phyloP scores from a whole-genome alignment of 2,113 vertebrate genomes.

The Mormoops blainvillei region DNA sequence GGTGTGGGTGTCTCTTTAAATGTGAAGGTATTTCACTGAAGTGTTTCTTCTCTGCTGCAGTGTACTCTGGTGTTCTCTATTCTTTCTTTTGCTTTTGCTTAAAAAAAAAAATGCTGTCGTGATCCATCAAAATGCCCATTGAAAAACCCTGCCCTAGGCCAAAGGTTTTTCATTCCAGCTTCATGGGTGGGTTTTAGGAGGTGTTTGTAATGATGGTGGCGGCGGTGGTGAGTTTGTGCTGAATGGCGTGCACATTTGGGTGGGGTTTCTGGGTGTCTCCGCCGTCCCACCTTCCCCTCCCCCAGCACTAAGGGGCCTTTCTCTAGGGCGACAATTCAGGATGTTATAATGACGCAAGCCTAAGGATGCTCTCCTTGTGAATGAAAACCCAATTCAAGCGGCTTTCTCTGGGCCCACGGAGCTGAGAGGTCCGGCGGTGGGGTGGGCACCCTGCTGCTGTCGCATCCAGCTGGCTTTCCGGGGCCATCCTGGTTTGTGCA shows the following conservation, averaged over 20 bases:
- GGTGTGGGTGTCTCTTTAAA: not conserved
- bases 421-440: not conserved
- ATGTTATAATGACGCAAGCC: too few relatives aligned
- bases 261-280: not conserved
- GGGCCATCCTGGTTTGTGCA: not conserved
- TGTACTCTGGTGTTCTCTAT: not conserved
- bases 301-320: too few relatives aligned
- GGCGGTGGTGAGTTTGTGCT: not conserved
- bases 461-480: not conserved
- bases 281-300: not conserved
- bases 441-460: not conserved
- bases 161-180: not conserved
- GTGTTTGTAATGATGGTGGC: not conserved
- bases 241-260: not conserved
- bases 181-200: not conserved
- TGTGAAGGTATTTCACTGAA: not conserved
- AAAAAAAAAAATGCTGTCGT: not conserved
- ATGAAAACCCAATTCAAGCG: not conserved
- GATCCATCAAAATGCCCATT: not conserved
- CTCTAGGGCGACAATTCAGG: too few relatives aligned
- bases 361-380: not conserved
- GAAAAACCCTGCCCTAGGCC: not conserved
- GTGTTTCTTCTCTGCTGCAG: not conserved
- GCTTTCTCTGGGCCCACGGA: fast-evolving
- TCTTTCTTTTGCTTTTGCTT: not conserved